A percentile compares a stretch with the other conserved stretches of the same genome.
Evolutionary conservation across 2,888 invertebrate species (phyloP).

Genomic region (Metallyticus violacea): DNA sequence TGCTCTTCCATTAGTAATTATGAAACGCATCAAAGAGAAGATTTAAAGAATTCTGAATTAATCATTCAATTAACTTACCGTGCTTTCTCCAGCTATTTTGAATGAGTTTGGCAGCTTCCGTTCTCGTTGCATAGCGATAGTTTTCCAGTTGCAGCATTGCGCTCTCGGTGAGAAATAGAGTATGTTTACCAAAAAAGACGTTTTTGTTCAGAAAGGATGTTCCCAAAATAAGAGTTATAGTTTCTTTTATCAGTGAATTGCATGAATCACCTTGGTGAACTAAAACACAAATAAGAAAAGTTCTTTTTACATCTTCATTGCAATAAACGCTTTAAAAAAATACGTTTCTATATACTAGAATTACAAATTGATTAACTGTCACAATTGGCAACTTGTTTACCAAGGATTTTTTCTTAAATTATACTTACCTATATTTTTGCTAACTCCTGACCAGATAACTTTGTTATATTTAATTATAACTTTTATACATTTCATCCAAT

Average conservation of each 20-base stretch:
- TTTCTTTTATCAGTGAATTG: neutral
- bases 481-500: too few species aligned
- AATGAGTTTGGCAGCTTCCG: neutral
- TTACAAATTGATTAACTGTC: too few species aligned
- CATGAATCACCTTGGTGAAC: neutral
- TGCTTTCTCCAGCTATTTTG: neutral
- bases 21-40: neutral
- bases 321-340: too few species aligned
- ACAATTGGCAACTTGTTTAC: too few species aligned
- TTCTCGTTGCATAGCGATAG: neutral
- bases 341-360: too few species aligned
- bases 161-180: neutral
- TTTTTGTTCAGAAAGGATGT: neutral
- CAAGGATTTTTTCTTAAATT: too few species aligned
- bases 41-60: neutral
- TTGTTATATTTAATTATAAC: too few species aligned
- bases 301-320: too few species aligned
- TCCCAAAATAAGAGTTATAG: neutral
- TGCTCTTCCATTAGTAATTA: too few species aligned
- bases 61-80: neutral
- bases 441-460: too few species aligned
- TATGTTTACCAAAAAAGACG: neutral
- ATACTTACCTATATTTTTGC: too few species aligned
- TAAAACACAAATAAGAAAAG: neutral
- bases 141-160: neutral